Percentiles rank a stretch among this genome's conserved stretches.
Evolutionary conservation across 2,113 vertebrate genomes (phyloP).

Genomic region (Blennius ocellaris): DNA sequence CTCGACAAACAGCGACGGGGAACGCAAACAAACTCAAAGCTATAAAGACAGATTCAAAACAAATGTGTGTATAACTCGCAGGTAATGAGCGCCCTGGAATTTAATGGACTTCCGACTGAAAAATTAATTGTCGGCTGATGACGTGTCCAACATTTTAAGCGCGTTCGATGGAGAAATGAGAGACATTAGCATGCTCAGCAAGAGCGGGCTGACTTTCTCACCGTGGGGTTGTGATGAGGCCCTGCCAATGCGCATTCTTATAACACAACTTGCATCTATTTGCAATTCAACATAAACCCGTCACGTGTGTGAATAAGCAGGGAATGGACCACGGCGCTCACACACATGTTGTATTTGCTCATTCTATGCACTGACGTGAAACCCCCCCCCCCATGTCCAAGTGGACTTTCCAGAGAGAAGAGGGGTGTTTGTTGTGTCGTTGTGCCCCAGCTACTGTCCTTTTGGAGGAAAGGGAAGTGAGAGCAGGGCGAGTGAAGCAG

Average conservation of each 20-base stretch:
- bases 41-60: neutral
- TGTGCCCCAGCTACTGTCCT: conserved; percentile 18
- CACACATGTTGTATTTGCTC: neutral
- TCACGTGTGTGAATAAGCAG: neutral
- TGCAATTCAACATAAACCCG: neutral
- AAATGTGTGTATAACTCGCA: neutral
- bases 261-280: neutral
- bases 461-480: conserved; percentile 62
- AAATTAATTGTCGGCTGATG: conserved; percentile 3
- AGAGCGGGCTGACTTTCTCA: neutral
- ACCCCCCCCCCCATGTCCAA: conserved; percentile 2
- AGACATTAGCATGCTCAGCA: conserved; percentile 17
- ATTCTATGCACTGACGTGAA: no score
- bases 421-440: neutral
- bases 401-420: neutral
- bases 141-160: conserved; percentile 7
- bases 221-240: neutral
- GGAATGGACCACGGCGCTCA: neutral
- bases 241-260: conserved; percentile 4
- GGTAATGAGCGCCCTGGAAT: neutral
- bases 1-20: no score
- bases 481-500: conserved; percentile 51
- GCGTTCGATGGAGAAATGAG: neutral
- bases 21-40: neutral
- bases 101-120: neutral